Conservation (phyloP, 2,797 vertebrate species). For the Anas bahamensis region DNA sequence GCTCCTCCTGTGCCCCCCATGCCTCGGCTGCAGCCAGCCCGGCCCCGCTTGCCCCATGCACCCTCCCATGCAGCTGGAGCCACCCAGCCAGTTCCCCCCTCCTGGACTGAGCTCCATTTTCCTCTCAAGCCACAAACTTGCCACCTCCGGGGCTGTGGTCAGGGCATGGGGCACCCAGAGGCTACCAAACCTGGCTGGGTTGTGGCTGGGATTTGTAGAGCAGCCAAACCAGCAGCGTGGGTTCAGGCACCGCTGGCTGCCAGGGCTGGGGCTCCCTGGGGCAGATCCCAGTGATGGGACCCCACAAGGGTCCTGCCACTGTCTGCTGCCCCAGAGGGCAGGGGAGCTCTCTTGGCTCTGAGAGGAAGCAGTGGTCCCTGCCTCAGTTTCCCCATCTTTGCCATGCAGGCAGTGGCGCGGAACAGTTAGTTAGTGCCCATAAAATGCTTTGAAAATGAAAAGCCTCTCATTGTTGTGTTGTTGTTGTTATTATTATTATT, state of each 20-base stretch:
- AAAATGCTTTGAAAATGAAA: not conserved
- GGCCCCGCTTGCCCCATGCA: not conserved
- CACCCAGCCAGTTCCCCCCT: not conserved
- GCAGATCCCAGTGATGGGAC: not conserved
- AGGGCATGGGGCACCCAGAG: too few species aligned
- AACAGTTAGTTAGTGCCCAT: not conserved
- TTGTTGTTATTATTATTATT: not conserved
- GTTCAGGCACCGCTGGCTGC: not conserved
- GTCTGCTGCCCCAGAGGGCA: not conserved
- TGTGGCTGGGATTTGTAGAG: not conserved
- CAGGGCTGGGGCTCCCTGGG: not conserved
- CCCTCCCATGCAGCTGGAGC: not conserved
- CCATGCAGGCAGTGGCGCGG: not conserved
- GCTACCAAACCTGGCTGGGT: not conserved
- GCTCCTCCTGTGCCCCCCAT: rapidly evolving
- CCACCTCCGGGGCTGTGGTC: not conserved
- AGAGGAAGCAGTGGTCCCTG: not conserved
- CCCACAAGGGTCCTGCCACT: rapidly evolving
- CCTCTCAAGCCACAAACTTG: rapidly evolving
- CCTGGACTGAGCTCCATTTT: not conserved
- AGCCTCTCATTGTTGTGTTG: not conserved
- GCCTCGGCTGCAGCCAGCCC: not conserved
- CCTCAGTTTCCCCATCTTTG: not conserved
- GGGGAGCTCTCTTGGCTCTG: not conserved
- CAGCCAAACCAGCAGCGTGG: not conserved